Evolutionary conservation across 2,797 vertebrate species (phyloP).

Genomic region (Basileuterus tristriatus): DNA sequence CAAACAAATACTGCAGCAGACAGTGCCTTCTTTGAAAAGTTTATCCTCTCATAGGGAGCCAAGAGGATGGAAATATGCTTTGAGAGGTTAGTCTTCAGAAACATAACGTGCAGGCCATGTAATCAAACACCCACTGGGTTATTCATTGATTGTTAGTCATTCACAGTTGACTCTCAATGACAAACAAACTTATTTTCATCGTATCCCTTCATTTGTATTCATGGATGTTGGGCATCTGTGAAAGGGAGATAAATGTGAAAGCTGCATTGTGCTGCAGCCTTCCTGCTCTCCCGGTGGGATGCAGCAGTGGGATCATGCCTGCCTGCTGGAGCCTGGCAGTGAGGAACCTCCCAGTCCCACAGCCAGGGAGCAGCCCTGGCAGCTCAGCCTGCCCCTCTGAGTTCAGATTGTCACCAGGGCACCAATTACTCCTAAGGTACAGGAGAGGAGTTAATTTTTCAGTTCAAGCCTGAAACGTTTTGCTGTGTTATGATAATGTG

Average conservation of each 20-base stretch:
- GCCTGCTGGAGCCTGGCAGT: accelerated
- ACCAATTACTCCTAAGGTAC: accelerated
- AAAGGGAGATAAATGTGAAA: neutral
- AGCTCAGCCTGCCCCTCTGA: neutral
- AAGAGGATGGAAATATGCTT: neutral
- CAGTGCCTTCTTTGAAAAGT: neutral
- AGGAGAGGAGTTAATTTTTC: neutral
- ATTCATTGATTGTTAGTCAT: neutral
- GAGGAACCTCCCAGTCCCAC: neutral
- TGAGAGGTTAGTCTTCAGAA: neutral
- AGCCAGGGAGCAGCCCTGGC: neutral
- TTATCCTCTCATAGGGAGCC: neutral
- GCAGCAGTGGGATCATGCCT: neutral
- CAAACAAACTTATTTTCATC: conserved; percentile 9
- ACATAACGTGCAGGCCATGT: neutral
- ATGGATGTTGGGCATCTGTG: neutral
- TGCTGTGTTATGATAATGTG: neutral
- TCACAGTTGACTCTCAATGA: neutral
- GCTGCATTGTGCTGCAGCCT: accelerated
- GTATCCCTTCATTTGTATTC: neutral
- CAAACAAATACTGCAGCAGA: neutral
- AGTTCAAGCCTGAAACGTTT: neutral
- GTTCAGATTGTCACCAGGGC: accelerated
- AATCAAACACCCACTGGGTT: conserved; percentile 22
- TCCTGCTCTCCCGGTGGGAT: neutral